Evolutionary conservation across 2,797 vertebrate genomes (phyloP).

Genomic region (Pterois miles): DNA sequence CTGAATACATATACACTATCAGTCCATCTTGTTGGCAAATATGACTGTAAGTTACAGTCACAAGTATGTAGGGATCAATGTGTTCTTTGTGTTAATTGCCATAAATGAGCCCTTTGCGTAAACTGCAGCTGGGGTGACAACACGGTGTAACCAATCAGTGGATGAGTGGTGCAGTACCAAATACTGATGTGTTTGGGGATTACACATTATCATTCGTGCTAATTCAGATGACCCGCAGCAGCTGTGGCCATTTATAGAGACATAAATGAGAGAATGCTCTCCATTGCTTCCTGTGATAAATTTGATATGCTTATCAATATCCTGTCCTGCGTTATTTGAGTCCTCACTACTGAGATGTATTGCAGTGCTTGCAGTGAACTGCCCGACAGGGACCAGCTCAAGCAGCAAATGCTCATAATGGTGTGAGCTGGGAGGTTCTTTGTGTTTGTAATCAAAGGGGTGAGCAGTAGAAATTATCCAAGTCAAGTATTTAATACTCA

Average conservation of each 20-base stretch:
- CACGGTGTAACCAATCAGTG: neutral
- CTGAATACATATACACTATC: neutral
- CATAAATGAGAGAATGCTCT: slow-evolving; percentile 5
- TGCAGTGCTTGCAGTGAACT: neutral
- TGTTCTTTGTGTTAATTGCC: neutral
- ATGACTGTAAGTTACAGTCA: slow-evolving; percentile 3
- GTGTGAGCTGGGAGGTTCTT: no score
- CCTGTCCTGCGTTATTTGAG: slow-evolving; percentile 39
- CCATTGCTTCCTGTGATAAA: slow-evolving; percentile 25
- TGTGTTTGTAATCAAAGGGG: no score
- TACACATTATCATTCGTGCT: neutral
- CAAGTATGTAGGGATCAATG: neutral
- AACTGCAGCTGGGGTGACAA: neutral
- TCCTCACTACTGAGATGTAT: neutral
- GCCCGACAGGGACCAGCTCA: neutral
- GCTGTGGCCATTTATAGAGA: neutral
- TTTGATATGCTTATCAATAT: slow-evolving; percentile 33
- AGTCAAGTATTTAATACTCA: no score
- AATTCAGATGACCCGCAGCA: slow-evolving; percentile 7
- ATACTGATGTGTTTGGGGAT: neutral
- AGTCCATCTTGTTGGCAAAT: neutral
- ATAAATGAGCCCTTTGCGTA: neutral
- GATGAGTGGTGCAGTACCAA: neutral
- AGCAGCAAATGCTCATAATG: neutral
- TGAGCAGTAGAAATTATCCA: no score